Evolutionary conservation across 2,113 vertebrate genomes (phyloP), one percentile per base, ranked within the genome.

Genomic region (Typhlomys cinereus): DNA sequence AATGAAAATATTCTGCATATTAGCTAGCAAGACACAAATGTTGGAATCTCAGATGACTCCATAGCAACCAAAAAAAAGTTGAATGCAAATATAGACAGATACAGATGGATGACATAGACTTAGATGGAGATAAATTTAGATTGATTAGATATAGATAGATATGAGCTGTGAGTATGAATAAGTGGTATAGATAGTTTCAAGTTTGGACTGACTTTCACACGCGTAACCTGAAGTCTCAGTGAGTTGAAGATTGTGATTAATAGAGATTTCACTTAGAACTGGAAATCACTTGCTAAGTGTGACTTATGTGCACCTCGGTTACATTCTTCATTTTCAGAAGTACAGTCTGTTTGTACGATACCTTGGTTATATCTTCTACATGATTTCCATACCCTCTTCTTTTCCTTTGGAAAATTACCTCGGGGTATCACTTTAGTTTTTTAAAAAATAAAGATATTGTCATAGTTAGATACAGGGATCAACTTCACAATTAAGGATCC

Each of bases 51-150:
- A 62, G 48, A 27, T 81, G 39, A 87, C 36, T 75, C 64, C 44
- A 69, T 7, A 93, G 67, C 44, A 94, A 76, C 29, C 12, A 13
- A 5, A 89, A 5, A 89, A 79, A 91, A 11, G 80, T 66, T 89
- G 64, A 83, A 71, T 59, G 54, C 46, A 84, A 39, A 41, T 48
- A 75, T 2, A n/a, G 21, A 70, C 4, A 84, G 6, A 71, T 3
- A 90, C 29, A 91, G 29, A 67, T 23, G 61, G 15, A 66, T 88
- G 46, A 25, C 23, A 52, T 20, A 89, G 48, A 76, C 54, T 50
- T 41, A 59, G 50, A 25, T 48, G 11, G 31, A 84, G 50, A 66
- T 54, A 66, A 66, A 90, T 75, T 44, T 20, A 82, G 34, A 50
- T 69, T 31, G 31, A 48, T 73, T 31, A 83, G 11, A 71, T 41